A percentile compares a stretch with the other conserved stretches of the same genome.
phyloP scores from a whole-genome alignment of 2,888 invertebrate genomes.

The Villa cingulata region DNA sequence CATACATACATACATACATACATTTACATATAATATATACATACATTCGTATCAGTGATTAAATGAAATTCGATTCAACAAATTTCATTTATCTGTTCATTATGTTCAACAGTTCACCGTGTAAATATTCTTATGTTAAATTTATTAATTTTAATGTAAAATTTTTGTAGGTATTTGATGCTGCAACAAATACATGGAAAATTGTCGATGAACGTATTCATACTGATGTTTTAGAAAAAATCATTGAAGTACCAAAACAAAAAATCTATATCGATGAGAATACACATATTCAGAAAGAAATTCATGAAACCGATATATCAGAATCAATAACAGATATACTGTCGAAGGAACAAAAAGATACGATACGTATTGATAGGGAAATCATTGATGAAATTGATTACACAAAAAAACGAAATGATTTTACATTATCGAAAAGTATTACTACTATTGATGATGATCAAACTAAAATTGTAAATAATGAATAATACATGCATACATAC shows the following conservation, averaged over 20 bases:
- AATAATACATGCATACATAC: too few relatives aligned
- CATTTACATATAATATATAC: too few relatives aligned
- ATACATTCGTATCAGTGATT: too few relatives aligned
- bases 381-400: not conserved
- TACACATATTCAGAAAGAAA: constrained; percentile 46
- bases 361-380: not conserved
- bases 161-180: constrained; percentile 31
- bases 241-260: constrained; percentile 32
- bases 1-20: too few relatives aligned
- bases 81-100: too few relatives aligned
- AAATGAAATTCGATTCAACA: too few relatives aligned
- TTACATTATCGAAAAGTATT: too few relatives aligned
- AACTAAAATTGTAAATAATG: too few relatives aligned
- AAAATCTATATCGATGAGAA: constrained; percentile 33
- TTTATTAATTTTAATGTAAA: constrained; percentile 1
- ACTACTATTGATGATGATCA: too few relatives aligned
- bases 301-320: not conserved
- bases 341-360: not conserved
- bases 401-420: too few relatives aligned
- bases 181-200: constrained; percentile 36
- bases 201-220: constrained; percentile 35
- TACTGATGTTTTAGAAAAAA: constrained; percentile 36
- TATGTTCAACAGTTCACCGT: too few relatives aligned
- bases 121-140: too few relatives aligned
- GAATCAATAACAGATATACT: not conserved